Evolutionary conservation across 2,888 invertebrate species (phyloP).

Genomic region (Corythucha ciliata): DNA sequence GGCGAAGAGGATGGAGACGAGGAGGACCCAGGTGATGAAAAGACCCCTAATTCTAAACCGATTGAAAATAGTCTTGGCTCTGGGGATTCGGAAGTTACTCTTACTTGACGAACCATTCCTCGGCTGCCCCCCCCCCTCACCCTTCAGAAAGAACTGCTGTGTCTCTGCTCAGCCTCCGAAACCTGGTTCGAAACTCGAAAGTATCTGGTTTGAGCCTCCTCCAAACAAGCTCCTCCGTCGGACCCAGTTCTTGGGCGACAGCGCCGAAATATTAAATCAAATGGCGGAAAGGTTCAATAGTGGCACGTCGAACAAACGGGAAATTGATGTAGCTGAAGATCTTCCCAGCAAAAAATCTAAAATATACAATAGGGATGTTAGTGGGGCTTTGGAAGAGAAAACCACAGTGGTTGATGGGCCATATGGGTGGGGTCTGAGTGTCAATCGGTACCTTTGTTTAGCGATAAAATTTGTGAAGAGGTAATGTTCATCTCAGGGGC

Average conservation of each 20-base stretch:
- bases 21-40: conserved; percentile 40
- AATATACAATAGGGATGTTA: conserved; percentile 40
- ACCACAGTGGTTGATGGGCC: conserved; percentile 59
- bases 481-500: too few species aligned
- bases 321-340: conserved; percentile 8
- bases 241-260: not conserved
- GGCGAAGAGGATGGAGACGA: conserved; percentile 35
- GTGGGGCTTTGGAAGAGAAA: conserved; percentile 65
- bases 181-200: conserved; percentile 31
- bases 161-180: not conserved
- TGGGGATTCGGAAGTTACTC: not conserved
- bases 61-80: conserved; percentile 2
- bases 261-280: conserved; percentile 21
- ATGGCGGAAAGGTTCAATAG: conserved; percentile 28
- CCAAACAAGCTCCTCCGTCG: not conserved
- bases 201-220: conserved; percentile 28
- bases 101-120: not conserved
- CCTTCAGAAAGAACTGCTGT: too few species aligned
- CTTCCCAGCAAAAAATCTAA: conserved; percentile 15
- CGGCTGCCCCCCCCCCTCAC: not conserved
- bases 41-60: not conserved
- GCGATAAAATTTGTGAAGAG: too few species aligned
- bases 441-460: too few species aligned
- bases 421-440: conserved; percentile 63
- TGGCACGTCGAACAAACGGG: not conserved